Percentiles rank a stretch among this genome's conserved stretches.
phyloP scores from a whole-genome alignment of 2,888 invertebrate genomes.

The Coelogynopora nodosa region DNA sequence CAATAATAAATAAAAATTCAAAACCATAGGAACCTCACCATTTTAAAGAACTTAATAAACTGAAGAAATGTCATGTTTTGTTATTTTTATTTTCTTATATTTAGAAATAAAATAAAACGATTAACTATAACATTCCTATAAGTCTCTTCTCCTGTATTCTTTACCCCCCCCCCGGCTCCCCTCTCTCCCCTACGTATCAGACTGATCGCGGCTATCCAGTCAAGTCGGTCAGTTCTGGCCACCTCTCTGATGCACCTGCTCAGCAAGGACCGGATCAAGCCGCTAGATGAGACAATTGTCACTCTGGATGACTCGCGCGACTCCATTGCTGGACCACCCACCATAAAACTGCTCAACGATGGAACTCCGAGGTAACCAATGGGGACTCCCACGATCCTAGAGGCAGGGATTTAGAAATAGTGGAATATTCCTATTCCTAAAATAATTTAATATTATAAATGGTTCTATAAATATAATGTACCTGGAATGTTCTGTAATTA shows the following conservation, averaged over 20 bases:
- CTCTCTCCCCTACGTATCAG: background rate
- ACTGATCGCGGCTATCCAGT: background rate
- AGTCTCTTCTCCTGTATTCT: too few species aligned
- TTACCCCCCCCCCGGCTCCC: background rate
- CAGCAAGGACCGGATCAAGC: background rate
- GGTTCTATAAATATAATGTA: too few species aligned
- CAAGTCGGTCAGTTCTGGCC: background rate
- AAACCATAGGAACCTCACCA: too few species aligned
- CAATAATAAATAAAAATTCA: too few species aligned
- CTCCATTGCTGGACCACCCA: background rate
- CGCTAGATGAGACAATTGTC: background rate
- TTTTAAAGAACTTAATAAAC: too few species aligned
- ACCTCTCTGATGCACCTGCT: background rate
- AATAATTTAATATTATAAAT: too few species aligned
- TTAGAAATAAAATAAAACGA: too few species aligned
- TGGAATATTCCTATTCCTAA: too few species aligned
- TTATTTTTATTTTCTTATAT: too few species aligned
- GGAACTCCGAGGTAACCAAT: background rate
- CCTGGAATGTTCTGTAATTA: too few species aligned
- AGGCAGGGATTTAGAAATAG: background rate
- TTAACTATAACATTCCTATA: too few species aligned
- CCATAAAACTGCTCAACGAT: background rate
- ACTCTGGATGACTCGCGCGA: constrained; percentile 6
- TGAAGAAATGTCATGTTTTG: too few species aligned
- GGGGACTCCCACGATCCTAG: background rate